A percentile compares a stretch with the other conserved stretches of the same genome.
phyloP scores from a whole-genome alignment of 2,888 invertebrate genomes.

The Pheosia gnoma region DNA sequence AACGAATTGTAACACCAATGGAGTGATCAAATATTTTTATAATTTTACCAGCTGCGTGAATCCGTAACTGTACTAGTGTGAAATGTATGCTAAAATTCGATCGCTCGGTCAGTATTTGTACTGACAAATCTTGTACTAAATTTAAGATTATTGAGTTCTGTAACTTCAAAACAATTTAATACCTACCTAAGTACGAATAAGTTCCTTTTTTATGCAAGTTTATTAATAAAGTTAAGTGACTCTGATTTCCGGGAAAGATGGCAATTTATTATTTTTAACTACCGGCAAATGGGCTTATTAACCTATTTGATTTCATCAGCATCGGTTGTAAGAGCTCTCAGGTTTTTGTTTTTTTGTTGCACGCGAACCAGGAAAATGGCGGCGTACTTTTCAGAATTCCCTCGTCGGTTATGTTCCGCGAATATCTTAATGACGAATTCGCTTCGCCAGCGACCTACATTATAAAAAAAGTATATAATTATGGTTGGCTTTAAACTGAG shows the following conservation, averaged over 20 bases:
- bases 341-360: background rate
- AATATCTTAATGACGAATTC: conserved; percentile 27
- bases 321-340: background rate
- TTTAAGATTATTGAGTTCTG: too few relatives aligned
- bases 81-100: too few relatives aligned
- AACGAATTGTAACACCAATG: too few relatives aligned
- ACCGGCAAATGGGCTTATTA: background rate
- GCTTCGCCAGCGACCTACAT: conserved; percentile 23
- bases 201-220: too few relatives aligned
- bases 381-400: conserved; percentile 7
- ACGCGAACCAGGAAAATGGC: conserved; percentile 6
- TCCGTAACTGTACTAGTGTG: too few relatives aligned
- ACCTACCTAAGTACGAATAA: too few relatives aligned
- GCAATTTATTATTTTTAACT: background rate
- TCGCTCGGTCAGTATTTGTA: too few relatives aligned
- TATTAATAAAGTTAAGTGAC: too few relatives aligned
- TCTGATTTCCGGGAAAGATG: background rate
- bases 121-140: too few relatives aligned
- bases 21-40: too few relatives aligned
- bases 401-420: conserved; percentile 16
- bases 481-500: background rate
- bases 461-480: conserved; percentile 5
- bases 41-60: too few relatives aligned
- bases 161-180: too few relatives aligned
- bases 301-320: conserved; percentile 3